Conservation (phyloP, 2,797 vertebrate genomes). For the Lithobates sylvaticus region DNA sequence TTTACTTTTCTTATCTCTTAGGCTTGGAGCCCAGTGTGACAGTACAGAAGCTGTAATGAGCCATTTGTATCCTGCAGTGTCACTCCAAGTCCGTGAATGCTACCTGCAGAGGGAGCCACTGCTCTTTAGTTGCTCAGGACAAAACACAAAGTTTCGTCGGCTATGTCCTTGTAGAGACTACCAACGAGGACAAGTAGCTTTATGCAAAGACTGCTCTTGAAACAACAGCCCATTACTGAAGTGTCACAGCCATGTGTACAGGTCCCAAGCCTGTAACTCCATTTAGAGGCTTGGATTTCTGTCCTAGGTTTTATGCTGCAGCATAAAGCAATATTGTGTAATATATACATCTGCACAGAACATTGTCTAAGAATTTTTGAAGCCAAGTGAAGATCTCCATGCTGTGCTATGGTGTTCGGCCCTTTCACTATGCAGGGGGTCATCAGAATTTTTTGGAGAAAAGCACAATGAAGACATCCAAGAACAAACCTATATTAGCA, state of each 20-base stretch:
- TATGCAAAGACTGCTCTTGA: constrained; percentile 91
- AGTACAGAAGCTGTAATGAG: constrained; percentile 88
- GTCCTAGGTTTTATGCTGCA: constrained; percentile 47
- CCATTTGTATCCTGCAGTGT: constrained; percentile 90
- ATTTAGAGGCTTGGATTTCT: constrained; percentile 11
- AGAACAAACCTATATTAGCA: neutral
- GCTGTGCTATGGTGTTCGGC: constrained; percentile 16
- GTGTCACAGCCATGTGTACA: constrained; percentile 32
- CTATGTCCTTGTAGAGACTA: constrained; percentile 92
- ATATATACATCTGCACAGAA: neutral
- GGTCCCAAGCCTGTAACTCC: constrained; percentile 4
- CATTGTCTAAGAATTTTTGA: neutral
- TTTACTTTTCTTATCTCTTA: constrained; percentile 64
- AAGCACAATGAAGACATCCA: constrained; percentile 53
- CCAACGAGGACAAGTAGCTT: constrained; percentile 87
- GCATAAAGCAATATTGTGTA: constrained; percentile 52
- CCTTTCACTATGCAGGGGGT: constrained; percentile 18
- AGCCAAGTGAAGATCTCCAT: constrained; percentile 32
- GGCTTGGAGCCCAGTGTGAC: constrained; percentile 88
- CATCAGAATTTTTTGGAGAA: constrained; percentile 11
- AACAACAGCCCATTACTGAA: neutral
- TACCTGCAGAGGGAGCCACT: constrained; percentile 90
- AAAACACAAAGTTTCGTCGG: constrained; percentile 86
- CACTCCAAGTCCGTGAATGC: constrained; percentile 83
- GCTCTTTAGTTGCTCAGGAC: constrained; percentile 91